Percentiles rank a stretch among this genome's conserved stretches.
phyloP scores from a whole-genome alignment of 2,113 vertebrate genomes.

The Gopherus evgoodei region DNA sequence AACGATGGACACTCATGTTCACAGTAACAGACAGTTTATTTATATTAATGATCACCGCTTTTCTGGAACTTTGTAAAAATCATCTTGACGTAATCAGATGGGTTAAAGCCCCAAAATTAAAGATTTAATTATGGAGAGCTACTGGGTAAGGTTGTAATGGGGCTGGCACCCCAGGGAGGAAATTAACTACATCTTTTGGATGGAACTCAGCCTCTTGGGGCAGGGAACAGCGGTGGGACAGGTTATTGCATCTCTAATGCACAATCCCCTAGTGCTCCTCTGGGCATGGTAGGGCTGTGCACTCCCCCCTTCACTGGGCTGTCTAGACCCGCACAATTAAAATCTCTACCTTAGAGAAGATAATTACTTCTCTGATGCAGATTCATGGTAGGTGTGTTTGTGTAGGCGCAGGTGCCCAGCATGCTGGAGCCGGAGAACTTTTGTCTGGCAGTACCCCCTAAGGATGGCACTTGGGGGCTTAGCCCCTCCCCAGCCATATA shows the following conservation, averaged over 20 bases:
- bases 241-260: not conserved
- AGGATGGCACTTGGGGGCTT: not conserved
- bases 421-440: not conserved
- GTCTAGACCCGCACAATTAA: not conserved
- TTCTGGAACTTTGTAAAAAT: not conserved
- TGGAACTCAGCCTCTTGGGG: not conserved
- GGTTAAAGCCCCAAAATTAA: not conserved
- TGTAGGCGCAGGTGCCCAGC: no score
- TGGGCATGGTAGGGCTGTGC: fast-evolving
- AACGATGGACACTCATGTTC: not conserved
- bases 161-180: not conserved
- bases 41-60: not conserved
- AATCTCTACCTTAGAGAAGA: not conserved
- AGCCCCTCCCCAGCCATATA: not conserved
- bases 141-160: not conserved
- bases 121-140: not conserved
- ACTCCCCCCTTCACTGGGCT: fast-evolving
- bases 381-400: not conserved
- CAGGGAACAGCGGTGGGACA: not conserved
- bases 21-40: not conserved
- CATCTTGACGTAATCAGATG: not conserved
- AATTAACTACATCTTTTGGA: fast-evolving
- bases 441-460: not conserved
- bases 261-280: not conserved
- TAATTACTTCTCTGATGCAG: not conserved